Conservation (phyloP, 2,888 invertebrate species). For the Lithophane leautieri region DNA sequence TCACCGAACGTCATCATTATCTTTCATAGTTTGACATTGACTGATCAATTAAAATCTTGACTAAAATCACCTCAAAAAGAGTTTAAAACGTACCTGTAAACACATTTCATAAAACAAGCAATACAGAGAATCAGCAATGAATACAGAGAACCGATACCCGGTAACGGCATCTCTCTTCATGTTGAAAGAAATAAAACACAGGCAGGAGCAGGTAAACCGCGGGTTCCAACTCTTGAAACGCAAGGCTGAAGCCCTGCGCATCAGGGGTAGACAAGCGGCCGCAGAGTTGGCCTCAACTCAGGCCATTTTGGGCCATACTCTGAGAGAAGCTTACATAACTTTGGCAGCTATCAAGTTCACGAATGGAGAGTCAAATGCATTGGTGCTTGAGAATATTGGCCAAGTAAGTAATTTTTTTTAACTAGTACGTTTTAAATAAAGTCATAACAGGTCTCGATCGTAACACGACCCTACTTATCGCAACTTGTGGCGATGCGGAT, state of each 20-base stretch:
- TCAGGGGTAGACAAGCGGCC: conserved; percentile 81
- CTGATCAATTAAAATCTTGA: conserved; percentile 1
- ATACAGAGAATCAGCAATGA: conserved; percentile 72
- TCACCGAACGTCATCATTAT: background rate
- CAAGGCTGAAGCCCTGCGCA: conserved; percentile 83
- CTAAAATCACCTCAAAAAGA: background rate
- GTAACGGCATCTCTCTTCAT: conserved; percentile 86
- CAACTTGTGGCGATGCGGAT: background rate
- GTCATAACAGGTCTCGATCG: too few relatives aligned
- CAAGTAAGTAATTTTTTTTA: conserved; percentile 73
- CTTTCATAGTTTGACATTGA: conserved; percentile 18
- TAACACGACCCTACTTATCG: background rate
- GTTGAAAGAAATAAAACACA: conserved; percentile 85
- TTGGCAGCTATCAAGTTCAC: conserved; percentile 87
- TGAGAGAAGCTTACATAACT: conserved; percentile 86
- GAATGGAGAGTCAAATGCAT: conserved; percentile 87
- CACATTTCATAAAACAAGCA: background rate
- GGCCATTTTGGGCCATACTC: conserved; percentile 80
- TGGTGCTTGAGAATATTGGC: conserved; percentile 86
- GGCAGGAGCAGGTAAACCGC: conserved; percentile 82
- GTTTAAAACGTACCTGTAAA: background rate
- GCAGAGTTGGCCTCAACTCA: conserved; percentile 81
- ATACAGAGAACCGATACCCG: conserved; percentile 83
- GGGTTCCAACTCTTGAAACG: conserved; percentile 83
- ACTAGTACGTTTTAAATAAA: background rate